phyloP scores from a whole-genome alignment of 2,888 invertebrate genomes.

The Smittia aterrima region DNA sequence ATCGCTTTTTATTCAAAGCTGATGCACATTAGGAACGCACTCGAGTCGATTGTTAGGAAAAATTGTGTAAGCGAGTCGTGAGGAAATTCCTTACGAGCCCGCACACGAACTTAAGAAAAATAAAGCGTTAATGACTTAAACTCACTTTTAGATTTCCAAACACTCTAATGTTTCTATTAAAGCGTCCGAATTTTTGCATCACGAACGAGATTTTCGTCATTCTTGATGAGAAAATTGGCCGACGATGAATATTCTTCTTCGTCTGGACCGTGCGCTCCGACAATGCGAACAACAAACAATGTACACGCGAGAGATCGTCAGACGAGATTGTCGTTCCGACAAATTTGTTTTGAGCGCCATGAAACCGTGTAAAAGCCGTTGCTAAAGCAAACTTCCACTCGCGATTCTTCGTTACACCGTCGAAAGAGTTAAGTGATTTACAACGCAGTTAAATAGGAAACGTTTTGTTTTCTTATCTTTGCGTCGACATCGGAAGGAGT shows the following conservation, averaged over 20 bases:
- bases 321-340: constrained; percentile 6
- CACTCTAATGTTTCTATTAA: background rate
- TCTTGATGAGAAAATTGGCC: too few relatives aligned
- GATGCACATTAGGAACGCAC: constrained; percentile 23
- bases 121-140: constrained; percentile 4
- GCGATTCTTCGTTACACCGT: background rate
- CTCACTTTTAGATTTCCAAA: background rate
- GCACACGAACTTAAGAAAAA: background rate
- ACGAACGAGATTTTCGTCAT: too few relatives aligned
- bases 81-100: background rate
- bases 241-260: too few relatives aligned
- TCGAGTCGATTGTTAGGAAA: background rate
- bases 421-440: background rate
- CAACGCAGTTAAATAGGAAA: constrained; percentile 1
- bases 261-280: background rate
- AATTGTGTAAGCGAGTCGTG: background rate
- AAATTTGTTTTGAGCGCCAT: background rate
- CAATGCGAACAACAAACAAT: background rate
- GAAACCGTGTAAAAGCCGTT: constrained; percentile 34
- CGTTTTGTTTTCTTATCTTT: background rate
- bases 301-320: constrained; percentile 10
- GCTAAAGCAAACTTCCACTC: constrained; percentile 21
- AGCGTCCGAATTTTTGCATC: too few relatives aligned
- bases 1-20: constrained; percentile 35
- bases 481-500: background rate